Evolutionary conservation across 2,888 invertebrate genomes (phyloP).

Genomic region (Xanthostigma xanthostigma): DNA sequence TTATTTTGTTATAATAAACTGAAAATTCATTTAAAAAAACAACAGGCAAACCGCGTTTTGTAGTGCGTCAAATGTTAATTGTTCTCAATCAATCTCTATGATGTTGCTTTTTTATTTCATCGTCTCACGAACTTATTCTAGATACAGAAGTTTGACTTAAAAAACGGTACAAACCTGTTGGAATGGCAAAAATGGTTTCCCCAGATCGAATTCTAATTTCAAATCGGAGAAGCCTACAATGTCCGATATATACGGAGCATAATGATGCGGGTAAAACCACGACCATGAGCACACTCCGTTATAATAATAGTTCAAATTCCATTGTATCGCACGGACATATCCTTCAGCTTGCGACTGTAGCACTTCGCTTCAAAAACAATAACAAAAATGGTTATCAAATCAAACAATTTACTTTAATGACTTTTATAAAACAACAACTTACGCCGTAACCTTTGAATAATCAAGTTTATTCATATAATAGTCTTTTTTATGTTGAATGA

Average conservation of each 20-base stretch:
- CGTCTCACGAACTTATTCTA: no score
- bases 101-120: no score
- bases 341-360: conserved; percentile 69
- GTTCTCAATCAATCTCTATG: no score
- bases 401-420: neutral
- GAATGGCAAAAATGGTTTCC: conserved; percentile 82
- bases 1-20: no score
- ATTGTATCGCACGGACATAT: conserved; percentile 88
- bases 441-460: conserved; percentile 63
- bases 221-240: conserved; percentile 57
- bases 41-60: no score
- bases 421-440: conserved; percentile 23
- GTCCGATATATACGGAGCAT: conserved; percentile 93
- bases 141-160: no score
- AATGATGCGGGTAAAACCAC: conserved; percentile 97
- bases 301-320: conserved; percentile 94
- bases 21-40: no score
- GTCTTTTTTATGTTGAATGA: conserved; percentile 68
- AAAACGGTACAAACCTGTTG: conserved; percentile 45
- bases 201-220: conserved; percentile 68
- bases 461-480: conserved; percentile 87
- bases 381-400: no score
- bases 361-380: conserved; percentile 44
- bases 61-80: no score
- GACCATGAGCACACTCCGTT: conserved; percentile 95